These are phyloP conservation scores for Bruchidius siliquastri DNA, from an alignment of 2,888 invertebrate genomes.

Conservation along the genomic window DNA sequence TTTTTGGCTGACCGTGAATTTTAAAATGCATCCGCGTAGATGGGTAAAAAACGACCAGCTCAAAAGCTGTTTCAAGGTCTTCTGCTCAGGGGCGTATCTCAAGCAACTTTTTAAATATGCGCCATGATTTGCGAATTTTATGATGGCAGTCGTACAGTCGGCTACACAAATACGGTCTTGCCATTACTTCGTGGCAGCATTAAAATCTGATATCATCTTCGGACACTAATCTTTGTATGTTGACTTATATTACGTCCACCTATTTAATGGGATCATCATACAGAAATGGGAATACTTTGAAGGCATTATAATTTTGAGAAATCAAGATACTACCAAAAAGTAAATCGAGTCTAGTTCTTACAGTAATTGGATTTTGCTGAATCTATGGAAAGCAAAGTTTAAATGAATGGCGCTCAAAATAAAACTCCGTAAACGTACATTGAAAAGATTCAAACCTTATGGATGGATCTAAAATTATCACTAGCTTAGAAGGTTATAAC, in stretches of 20 bases:
- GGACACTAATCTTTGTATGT: background rate
- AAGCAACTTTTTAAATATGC: background rate
- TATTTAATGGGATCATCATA: no score
- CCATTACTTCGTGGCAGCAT: background rate
- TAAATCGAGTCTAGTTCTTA: no score
- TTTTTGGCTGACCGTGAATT: slow-evolving; percentile 36
- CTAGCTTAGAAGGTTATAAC: no score
- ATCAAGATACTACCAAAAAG: no score
- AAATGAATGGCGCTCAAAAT: no score
- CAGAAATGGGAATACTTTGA: no score
- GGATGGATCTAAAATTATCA: no score
- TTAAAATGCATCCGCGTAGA: slow-evolving; percentile 33
- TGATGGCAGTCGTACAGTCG: background rate
- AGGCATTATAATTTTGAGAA: no score
- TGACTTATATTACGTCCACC: background rate
- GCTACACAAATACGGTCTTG: background rate
- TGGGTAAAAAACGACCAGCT: slow-evolving; percentile 30
- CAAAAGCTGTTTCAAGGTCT: slow-evolving; percentile 34
- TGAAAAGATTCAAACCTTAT: no score
- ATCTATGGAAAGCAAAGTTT: no score
- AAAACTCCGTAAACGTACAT: no score
- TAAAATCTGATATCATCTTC: background rate
- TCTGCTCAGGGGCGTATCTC: slow-evolving; percentile 10
- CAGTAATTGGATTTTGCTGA: no score
- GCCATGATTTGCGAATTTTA: background rate